phyloP scores from a whole-genome alignment of 1,140 invertebrate genomes.

The Drosophila setifemur region DNA sequence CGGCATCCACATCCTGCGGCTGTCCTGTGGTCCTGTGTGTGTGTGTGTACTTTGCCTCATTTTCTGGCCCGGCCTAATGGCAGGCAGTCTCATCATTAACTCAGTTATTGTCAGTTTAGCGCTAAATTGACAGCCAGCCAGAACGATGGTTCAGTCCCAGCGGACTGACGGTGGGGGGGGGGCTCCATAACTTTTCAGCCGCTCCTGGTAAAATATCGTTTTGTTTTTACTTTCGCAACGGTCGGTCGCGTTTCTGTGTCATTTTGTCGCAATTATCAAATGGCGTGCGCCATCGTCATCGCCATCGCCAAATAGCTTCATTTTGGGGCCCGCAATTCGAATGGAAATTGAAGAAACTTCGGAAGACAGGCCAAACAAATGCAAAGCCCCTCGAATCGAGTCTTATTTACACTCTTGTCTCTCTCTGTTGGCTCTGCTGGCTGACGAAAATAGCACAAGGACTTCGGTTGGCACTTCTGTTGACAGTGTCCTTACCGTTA shows the following conservation, averaged over 20 bases:
- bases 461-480: slow-evolving; percentile 25
- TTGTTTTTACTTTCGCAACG: slow-evolving; percentile 44
- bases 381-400: slow-evolving; percentile 28
- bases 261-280: slow-evolving; percentile 56
- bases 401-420: slow-evolving; percentile 51
- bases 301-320: slow-evolving; percentile 41
- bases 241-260: slow-evolving; percentile 1
- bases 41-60: slow-evolving; percentile 37
- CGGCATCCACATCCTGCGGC: slow-evolving; percentile 36
- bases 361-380: slow-evolving; percentile 33
- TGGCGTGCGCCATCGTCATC: slow-evolving; percentile 30
- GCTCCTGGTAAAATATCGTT: slow-evolving; percentile 54
- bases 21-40: slow-evolving; percentile 1
- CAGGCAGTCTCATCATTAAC: slow-evolving; percentile 64
- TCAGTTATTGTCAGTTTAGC: slow-evolving; percentile 73
- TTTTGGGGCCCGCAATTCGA: slow-evolving; percentile 12
- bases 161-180: not conserved
- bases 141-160: slow-evolving; percentile 1
- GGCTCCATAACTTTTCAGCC: slow-evolving; percentile 24
- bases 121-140: slow-evolving; percentile 70
- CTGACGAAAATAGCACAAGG: slow-evolving; percentile 50
- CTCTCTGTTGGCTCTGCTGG: slow-evolving; percentile 4
- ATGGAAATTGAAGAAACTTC: slow-evolving; percentile 19
- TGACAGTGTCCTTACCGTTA: slow-evolving; percentile 36
- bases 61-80: slow-evolving; percentile 59